phyloP scores from a whole-genome alignment of 2,113 vertebrate species.

The Pituophis catenifer region DNA sequence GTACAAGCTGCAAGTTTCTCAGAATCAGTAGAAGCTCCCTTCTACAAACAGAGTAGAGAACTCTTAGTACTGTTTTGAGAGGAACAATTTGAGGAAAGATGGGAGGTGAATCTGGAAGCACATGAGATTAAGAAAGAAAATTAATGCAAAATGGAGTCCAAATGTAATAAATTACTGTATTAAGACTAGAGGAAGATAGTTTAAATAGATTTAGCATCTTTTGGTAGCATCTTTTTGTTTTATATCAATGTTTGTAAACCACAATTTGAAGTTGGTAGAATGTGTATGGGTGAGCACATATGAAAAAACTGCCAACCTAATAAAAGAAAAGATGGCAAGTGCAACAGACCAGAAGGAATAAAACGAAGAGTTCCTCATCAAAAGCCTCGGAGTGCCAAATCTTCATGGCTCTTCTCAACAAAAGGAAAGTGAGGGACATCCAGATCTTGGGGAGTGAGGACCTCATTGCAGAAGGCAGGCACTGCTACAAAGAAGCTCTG shows the following conservation, averaged over 20 bases:
- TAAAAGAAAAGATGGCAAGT: background rate
- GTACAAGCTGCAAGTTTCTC: background rate
- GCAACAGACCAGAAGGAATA: background rate
- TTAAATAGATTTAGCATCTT: background rate
- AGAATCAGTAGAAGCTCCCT: background rate
- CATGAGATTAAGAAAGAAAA: background rate
- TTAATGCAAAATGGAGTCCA: background rate
- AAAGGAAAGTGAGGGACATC: background rate
- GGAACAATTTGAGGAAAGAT: background rate
- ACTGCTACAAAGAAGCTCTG: background rate
- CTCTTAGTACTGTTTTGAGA: background rate
- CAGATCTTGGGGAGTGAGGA: background rate
- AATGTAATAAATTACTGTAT: background rate
- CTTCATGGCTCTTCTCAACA: background rate
- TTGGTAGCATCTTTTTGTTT: background rate
- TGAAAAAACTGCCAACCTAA: background rate
- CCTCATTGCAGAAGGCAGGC: background rate
- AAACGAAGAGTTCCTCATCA: background rate
- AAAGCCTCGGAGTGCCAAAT: background rate
- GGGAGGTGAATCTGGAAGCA: background rate
- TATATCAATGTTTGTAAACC: background rate
- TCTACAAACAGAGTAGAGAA: background rate
- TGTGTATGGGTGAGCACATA: background rate
- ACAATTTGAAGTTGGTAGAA: background rate
- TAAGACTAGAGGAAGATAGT: background rate